phyloP scores from a whole-genome alignment of 2,113 vertebrate species.

The Sphaerodactylus townsendi region DNA sequence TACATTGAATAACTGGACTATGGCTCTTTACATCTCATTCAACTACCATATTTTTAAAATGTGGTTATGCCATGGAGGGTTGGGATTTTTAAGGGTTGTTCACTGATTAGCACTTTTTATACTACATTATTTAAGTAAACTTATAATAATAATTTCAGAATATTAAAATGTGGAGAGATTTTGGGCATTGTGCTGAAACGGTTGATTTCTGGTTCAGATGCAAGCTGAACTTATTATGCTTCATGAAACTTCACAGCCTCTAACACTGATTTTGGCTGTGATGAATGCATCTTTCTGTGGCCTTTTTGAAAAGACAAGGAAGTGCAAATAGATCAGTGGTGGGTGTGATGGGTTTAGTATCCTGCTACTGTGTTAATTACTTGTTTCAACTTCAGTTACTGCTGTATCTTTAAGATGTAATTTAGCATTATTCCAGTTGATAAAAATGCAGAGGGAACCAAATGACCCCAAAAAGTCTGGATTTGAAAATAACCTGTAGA shows the following conservation, averaged over 20 bases:
- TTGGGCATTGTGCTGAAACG: constrained; percentile 59
- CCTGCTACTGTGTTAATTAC: constrained; percentile 28
- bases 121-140: constrained; percentile 63
- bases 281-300: background rate
- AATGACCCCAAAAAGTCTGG: constrained; percentile 36
- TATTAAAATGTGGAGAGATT: constrained; percentile 54
- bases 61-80: constrained; percentile 48
- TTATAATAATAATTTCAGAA: constrained; percentile 48
- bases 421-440: constrained; percentile 7
- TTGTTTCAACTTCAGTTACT: constrained; percentile 52
- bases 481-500: constrained; percentile 17
- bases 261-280: constrained; percentile 7
- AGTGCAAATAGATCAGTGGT: background rate
- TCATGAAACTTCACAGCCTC: background rate
- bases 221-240: constrained; percentile 31
- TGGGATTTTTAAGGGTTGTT: constrained; percentile 47
- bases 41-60: constrained; percentile 44
- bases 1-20: constrained; percentile 50
- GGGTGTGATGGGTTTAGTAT: background rate
- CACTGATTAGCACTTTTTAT: constrained; percentile 71
- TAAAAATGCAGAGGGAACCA: constrained; percentile 23
- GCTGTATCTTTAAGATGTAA: constrained; percentile 48
- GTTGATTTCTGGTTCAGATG: constrained; percentile 18
- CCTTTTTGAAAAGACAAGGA: constrained; percentile 24
- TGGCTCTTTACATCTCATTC: constrained; percentile 30